These are phyloP conservation scores for Psix sp. DNA, from an alignment of 1,140 invertebrate genomes.

Conservation along the genomic window DNA sequence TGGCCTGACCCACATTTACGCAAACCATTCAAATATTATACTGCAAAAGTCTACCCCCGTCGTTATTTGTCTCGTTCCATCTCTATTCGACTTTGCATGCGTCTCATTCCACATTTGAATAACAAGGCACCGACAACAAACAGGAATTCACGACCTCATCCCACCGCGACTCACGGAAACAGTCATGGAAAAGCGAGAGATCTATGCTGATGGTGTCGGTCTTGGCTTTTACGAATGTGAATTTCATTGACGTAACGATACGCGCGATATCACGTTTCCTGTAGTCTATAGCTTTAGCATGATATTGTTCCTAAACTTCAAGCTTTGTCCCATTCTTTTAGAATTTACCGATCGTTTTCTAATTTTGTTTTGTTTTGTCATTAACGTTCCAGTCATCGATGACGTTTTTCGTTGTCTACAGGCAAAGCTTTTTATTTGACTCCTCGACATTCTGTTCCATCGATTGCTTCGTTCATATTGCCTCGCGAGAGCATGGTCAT, in stretches of 20 bases:
- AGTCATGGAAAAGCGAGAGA: constrained; percentile 49
- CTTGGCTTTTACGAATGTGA: constrained; percentile 43
- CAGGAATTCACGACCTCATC: constrained; percentile 59
- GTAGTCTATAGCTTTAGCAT: constrained; percentile 34
- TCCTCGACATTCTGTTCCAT: constrained; percentile 25
- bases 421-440: constrained; percentile 15
- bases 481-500: constrained; percentile 9
- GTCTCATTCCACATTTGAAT: constrained; percentile 57
- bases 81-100: constrained; percentile 25
- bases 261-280: constrained; percentile 39
- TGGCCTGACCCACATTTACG: constrained; percentile 56
- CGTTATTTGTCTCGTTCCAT: constrained; percentile 43
- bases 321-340: constrained; percentile 18
- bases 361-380: constrained; percentile 1
- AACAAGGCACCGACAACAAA: constrained; percentile 63
- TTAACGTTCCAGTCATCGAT: neutral
- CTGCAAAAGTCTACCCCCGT: constrained; percentile 33
- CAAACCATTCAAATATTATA: constrained; percentile 53
- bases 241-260: constrained; percentile 53
- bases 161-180: constrained; percentile 38
- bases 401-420: neutral
- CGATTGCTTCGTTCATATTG: constrained; percentile 36
- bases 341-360: neutral
- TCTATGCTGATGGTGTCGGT: constrained; percentile 46
- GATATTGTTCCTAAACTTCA: constrained; percentile 23